Percentiles rank a stretch among this genome's conserved stretches.
Evolutionary conservation across 2,797 vertebrate species (phyloP).

Genomic region (Eremophila alpestris): DNA sequence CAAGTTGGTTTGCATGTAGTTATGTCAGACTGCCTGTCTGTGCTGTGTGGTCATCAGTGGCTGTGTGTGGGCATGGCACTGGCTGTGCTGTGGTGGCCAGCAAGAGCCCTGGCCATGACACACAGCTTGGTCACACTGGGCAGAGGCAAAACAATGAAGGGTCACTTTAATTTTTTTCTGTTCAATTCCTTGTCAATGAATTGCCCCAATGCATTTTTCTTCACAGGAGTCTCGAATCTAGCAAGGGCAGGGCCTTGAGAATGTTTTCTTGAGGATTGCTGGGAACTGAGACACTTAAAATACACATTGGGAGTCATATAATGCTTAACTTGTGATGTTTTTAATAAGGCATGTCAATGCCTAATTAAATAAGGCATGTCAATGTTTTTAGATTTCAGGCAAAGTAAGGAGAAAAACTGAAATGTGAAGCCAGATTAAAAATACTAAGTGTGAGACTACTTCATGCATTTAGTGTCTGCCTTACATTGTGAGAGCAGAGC

Average conservation of each 20-base stretch:
- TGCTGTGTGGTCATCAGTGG: neutral
- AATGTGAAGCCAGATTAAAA: neutral
- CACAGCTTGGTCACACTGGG: neutral
- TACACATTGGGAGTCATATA: neutral
- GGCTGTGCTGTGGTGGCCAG: neutral
- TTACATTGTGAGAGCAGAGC: neutral
- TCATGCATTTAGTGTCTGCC: neutral
- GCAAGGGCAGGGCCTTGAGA: neutral
- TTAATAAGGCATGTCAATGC: neutral
- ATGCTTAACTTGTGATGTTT: neutral
- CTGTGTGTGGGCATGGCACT: neutral
- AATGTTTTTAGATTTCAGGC: neutral
- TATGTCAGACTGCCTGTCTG: neutral
- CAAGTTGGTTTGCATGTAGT: neutral
- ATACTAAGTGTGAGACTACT: neutral
- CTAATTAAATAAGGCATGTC: accelerated
- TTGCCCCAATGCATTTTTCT: neutral
- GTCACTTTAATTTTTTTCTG: neutral
- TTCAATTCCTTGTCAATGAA: neutral
- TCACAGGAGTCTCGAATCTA: neutral
- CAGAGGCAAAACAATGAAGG: neutral
- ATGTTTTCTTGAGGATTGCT: neutral
- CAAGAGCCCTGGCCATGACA: neutral
- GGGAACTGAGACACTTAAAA: neutral
- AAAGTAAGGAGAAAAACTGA: neutral